Evolutionary conservation across 2,797 vertebrate species (phyloP), one percentile per base, ranked within the genome.

Genomic region (Manis crassicaudata): DNA sequence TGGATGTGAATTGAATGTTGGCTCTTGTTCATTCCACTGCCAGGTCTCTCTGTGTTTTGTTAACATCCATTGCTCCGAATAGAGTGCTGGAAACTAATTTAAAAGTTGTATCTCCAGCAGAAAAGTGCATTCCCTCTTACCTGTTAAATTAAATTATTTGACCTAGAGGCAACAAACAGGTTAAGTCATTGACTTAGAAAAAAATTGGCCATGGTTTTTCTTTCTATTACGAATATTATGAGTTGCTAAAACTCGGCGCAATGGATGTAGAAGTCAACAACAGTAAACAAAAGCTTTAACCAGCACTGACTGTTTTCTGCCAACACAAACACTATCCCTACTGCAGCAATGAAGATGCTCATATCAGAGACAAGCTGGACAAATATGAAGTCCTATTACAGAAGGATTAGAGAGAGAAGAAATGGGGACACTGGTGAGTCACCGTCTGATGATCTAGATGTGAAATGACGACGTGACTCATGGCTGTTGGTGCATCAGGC

Each of bases 181-280:
- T 92, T 90, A 90, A 79, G 58, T n/a, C 68, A 6, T 37, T 80
- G 88, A 96, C 94, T 96, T 98, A 29, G 92, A 70, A 96, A 97
- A 79, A 56, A 40, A 29, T 2, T 77, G 37, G 27, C 12, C 40
- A 93, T 89, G 58, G 58, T 81, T 97, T 95, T 97, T 95, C 93
- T 96, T 97, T 88, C 94, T 90, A 65, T 88, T 96, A 93, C 40
- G 90, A 96, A 96, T 94, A 92, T 95, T 75, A 60, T 8, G 67
- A 96, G 52, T 68, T 93, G 62, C 91, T 90, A 83, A 97, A 96
- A 92, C 37, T 97, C 92, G 75, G 77, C 72, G 77, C 96, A 97
- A 97, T 97, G 52, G 95, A 84, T 76, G 21, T 63, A 58, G 92
- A 73, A 97, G 92, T 97, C 97, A 98, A 97, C 92, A 97, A 90